Evolutionary conservation across 2,113 vertebrate genomes (phyloP), one percentile per base, ranked within the genome.

Genomic region (Excalfactoria chinensis): DNA sequence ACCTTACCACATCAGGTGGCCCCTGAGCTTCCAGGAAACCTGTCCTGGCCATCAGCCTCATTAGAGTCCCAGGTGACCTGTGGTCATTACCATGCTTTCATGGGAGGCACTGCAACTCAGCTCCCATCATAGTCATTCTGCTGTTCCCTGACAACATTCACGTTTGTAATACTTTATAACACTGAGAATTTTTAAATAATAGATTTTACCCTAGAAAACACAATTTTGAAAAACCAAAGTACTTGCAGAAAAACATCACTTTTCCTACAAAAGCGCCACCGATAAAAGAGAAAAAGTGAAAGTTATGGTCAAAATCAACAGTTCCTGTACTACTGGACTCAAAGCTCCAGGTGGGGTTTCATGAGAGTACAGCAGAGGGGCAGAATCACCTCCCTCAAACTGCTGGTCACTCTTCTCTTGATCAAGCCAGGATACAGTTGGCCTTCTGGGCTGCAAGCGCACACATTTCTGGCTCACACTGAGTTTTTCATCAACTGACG

Each of bases 61-160:
- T 4, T 40, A 4, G 14, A 1, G 7, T 19, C 5, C 19, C 3
- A 2, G 1, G 32, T 14, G 1, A 40, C 56, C n/a, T 37, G 10
- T 2, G 11, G 62, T 5, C 11, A 1, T 17, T 19, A 1, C 21
- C 53, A 21, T 67, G 6, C 25, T 62, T 30, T 2, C 12, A 9
- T 21, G 35, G 22, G 9, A 11, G 41, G 74, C 46, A 68, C 11
- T 25, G 13, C 1, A 0, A 3, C 35, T n/a, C 20, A 8, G 8
- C 32, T 79, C 74, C 51, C 17, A 9, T 46, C 14, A 28, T 32
- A 11, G 8, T 9, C 30, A 76, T 48, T 20, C 66, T 48, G 44
- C 66, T 48, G 44, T 22, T 68, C n/a, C 44, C 22, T 48, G 32
- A 26, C 13, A 23, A 25, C 30, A 19, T 5, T 17, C 32, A 2